phyloP scores from a whole-genome alignment of 2,113 vertebrate species.

The Peromyscus californicus region DNA sequence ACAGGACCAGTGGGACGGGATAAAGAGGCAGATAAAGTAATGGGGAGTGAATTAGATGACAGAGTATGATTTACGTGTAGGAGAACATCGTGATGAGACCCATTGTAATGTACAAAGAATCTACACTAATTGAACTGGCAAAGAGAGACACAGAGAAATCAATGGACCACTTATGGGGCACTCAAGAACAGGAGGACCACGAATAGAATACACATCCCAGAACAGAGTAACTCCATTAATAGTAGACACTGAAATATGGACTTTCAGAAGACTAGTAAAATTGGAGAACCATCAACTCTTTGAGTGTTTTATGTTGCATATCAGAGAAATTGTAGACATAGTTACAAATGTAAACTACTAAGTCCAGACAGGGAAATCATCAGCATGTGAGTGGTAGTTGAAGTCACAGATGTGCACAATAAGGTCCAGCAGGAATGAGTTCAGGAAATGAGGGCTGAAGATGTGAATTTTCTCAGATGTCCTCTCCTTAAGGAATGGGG shows the following conservation, averaged over 20 bases:
- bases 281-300: neutral
- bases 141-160: neutral
- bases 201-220: neutral
- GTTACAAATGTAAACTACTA: neutral
- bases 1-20: neutral
- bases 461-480: neutral
- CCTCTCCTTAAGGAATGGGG: neutral
- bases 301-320: neutral
- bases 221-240: neutral
- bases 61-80: neutral
- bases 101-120: neutral
- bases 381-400: neutral
- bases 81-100: neutral
- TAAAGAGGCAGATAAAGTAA: neutral
- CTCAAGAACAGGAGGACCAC: neutral
- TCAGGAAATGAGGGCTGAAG: neutral
- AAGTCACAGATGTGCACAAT: neutral
- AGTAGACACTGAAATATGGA: neutral
- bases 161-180: neutral
- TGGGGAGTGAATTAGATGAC: neutral
- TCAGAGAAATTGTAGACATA: neutral
- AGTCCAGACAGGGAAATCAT: neutral
- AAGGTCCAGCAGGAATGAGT: neutral
- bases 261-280: neutral
- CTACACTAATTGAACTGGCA: neutral